A percentile compares a stretch with the other conserved stretches of the same genome.
These are phyloP conservation scores for Seriola quinqueradiata DNA, from an alignment of 2,113 vertebrate genomes.

Conservation along the genomic window DNA sequence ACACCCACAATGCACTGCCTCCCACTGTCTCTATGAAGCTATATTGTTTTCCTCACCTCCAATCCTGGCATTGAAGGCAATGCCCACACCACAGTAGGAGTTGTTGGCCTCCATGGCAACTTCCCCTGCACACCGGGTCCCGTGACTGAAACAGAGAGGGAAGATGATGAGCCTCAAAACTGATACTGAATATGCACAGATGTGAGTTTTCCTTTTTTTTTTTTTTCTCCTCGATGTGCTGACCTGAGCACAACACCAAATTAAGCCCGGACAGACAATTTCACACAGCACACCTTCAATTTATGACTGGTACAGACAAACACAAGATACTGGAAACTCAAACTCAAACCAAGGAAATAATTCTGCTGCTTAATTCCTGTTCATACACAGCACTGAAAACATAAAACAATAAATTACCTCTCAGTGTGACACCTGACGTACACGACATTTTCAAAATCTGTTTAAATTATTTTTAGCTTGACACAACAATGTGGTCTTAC, in stretches of 20 bases:
- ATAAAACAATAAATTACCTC: neutral
- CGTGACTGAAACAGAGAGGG: conserved; percentile 71
- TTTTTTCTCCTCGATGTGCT: conserved; percentile 20
- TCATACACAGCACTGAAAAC: neutral
- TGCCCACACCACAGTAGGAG: conserved; percentile 79
- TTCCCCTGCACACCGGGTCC: conserved; percentile 82
- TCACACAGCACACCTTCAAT: conserved; percentile 11
- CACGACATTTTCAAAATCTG: neutral
- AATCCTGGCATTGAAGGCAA: conserved; percentile 76
- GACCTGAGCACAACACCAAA: conserved; percentile 19
- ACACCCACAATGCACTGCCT: conserved; percentile 57
- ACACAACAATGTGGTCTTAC: neutral
- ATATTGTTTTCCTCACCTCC: conserved; percentile 75
- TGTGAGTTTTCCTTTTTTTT: neutral
- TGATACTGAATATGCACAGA: conserved; percentile 44
- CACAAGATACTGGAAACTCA: conserved; percentile 11
- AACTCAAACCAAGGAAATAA: neutral
- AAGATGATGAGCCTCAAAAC: conserved; percentile 41
- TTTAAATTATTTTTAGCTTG: neutral
- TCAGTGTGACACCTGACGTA: neutral
- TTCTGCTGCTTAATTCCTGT: conserved; percentile 1
- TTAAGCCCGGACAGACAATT: conserved; percentile 32
- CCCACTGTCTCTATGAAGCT: conserved; percentile 57
- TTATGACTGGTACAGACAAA: conserved; percentile 10
- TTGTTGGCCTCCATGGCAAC: conserved; percentile 84